Evolutionary conservation across 2,113 vertebrate species (phyloP).

Genomic region (Peromyscus polionotus): DNA sequence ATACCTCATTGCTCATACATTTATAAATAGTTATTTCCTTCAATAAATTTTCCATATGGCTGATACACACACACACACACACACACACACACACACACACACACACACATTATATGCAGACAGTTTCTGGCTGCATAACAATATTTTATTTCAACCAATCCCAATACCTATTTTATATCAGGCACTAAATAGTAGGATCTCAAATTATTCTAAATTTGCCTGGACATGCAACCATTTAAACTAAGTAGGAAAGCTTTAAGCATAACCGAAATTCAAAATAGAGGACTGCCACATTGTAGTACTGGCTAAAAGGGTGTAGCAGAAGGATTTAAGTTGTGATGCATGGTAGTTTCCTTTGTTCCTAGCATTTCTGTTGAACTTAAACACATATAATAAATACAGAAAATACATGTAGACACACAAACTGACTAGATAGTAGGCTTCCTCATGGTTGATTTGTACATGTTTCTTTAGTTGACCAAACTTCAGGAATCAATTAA

Average conservation of each 20-base stretch:
- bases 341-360: not conserved
- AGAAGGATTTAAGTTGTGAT: not conserved
- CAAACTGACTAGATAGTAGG: not conserved
- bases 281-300: not conserved
- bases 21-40: not conserved
- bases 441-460: not conserved
- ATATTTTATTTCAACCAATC: conserved; percentile 36
- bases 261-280: conserved; percentile 56
- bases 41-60: not conserved
- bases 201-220: not conserved
- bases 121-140: not conserved
- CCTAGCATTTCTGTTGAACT: not conserved
- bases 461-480: not conserved
- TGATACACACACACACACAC: not conserved
- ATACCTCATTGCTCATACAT: not conserved
- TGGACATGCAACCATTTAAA: conserved; percentile 8
- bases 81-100: not conserved
- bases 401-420: not conserved
- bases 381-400: not conserved
- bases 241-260: conserved; percentile 6
- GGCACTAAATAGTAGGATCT: not conserved
- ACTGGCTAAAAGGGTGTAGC: not conserved
- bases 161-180: not conserved
- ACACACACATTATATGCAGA: not conserved
- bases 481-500: not conserved